Evolutionary conservation across 2,888 invertebrate species (phyloP), one percentile per base, ranked within the genome.

Genomic region (Cerastis rubricosa): DNA sequence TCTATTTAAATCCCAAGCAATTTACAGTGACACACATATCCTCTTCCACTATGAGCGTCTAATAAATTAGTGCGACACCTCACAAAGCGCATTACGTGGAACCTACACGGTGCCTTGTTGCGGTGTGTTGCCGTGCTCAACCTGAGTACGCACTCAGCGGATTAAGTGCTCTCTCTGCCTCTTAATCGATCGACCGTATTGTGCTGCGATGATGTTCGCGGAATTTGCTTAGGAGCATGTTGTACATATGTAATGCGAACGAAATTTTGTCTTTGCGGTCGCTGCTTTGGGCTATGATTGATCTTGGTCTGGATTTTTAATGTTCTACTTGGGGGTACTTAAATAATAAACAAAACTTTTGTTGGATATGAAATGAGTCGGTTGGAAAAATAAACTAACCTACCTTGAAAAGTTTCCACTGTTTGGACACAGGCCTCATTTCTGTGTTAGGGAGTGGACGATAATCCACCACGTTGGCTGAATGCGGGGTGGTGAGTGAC

Each of bases 81-180:
- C 63, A 68, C 80, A 75, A 72, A 80, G 51, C 67, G 64, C 66
- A 80, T 76, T 84, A 80, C 71, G 47, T 59, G 54, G 68, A 72
- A 81, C 72, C 61, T 54, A 69, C 67, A 49, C 47, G 59, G 75
- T 65, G 67, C 68, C 76, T 51, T 72, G 76, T 86, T 86, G 87
- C 81, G 87, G 87, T 85, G 67, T 83, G 80, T 80, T 83, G 85
- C 71, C 83, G 83, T 76, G 84, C 88, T 87, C 87, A 81, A 84
- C 87, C 86, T 78, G 85, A 87, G 88, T 82, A 86, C 86, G 88
- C 90, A 89, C 91, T 91, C 89, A 89, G 72, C 82, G 87, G 90
- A 91, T 91, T 90, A 91, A 89, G 89, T 84, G 85, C 86, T 87
- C 85, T 84, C 84, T 66, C 71, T 67, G 72, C 78, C 86, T 88